Conservation (phyloP, 2,797 vertebrate species). For the Choloepus didactylus region DNA sequence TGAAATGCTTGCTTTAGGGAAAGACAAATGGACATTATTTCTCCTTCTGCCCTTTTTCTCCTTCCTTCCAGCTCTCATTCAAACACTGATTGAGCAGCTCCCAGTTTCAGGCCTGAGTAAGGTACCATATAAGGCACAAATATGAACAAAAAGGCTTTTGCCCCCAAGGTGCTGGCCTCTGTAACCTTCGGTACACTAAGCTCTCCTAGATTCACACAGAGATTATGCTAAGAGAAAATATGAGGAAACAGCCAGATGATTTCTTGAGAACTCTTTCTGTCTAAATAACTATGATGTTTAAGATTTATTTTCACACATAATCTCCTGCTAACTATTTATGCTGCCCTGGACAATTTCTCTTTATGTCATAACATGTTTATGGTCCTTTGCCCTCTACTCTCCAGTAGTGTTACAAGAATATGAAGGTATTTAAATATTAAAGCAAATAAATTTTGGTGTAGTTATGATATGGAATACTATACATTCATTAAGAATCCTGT, state of each 20-base stretch:
- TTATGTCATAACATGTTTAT: not conserved
- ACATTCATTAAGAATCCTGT: not conserved
- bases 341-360: slow-evolving; percentile 46
- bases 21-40: not conserved
- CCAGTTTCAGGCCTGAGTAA: not conserved
- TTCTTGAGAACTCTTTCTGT: slow-evolving; percentile 38
- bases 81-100: not conserved
- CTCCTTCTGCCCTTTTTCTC: not conserved
- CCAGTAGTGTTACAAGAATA: slow-evolving; percentile 15
- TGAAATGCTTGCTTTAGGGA: slow-evolving; percentile 10
- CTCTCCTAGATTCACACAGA: not conserved
- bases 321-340: not conserved
- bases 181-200: not conserved
- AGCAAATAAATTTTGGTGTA: slow-evolving; percentile 35
- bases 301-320: slow-evolving; percentile 8
- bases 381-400: not conserved
- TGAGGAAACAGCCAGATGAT: not conserved
- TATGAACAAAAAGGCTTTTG: not conserved
- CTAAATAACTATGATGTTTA: slow-evolving; percentile 39
- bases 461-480: not conserved
- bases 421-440: slow-evolving; percentile 59
- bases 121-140: not conserved
- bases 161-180: not conserved
- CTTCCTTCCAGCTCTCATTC: not conserved
- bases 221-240: not conserved